These are phyloP conservation scores for Amiota mariae DNA, from an alignment of 2,888 invertebrate genomes.

Conservation along the genomic window DNA sequence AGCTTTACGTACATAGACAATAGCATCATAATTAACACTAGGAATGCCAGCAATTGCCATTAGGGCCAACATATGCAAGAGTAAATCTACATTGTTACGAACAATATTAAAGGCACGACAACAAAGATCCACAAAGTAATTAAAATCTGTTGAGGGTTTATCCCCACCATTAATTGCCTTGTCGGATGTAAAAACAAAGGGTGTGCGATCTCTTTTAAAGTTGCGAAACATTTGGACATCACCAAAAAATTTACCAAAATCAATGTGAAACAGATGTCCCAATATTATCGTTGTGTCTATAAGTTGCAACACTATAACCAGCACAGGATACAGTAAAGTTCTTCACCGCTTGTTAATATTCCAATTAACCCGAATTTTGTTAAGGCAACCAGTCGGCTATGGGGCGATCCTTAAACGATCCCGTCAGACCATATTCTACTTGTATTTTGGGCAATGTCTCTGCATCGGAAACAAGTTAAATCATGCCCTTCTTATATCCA, in stretches of 20 bases:
- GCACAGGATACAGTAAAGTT: slow-evolving; percentile 97
- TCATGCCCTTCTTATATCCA: slow-evolving; percentile 93
- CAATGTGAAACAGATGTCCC: slow-evolving; percentile 98
- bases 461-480: slow-evolving; percentile 96
- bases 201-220: slow-evolving; percentile 96
- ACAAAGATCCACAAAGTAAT: slow-evolving; percentile 98
- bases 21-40: slow-evolving; percentile 91
- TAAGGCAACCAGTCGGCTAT: slow-evolving; percentile 98
- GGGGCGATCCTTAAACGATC: slow-evolving; percentile 96
- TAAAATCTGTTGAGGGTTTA: slow-evolving; percentile 92
- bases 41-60: slow-evolving; percentile 75
- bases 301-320: slow-evolving; percentile 98
- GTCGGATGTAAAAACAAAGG: slow-evolving; percentile 97
- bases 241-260: slow-evolving; percentile 99
- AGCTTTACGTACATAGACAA: slow-evolving; percentile 92
- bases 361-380: slow-evolving; percentile 96
- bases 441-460: slow-evolving; percentile 98
- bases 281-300: slow-evolving; percentile 99
- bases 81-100: slow-evolving; percentile 89
- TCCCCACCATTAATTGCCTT: slow-evolving; percentile 99
- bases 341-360: slow-evolving; percentile 93
- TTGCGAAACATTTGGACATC: slow-evolving; percentile 97
- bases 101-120: slow-evolving; percentile 98
- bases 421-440: slow-evolving; percentile 93
- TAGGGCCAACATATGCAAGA: slow-evolving; percentile 91